These are phyloP conservation scores for Odontocerum albicorne DNA, from an alignment of 2,888 invertebrate species.

Conservation along the genomic window DNA sequence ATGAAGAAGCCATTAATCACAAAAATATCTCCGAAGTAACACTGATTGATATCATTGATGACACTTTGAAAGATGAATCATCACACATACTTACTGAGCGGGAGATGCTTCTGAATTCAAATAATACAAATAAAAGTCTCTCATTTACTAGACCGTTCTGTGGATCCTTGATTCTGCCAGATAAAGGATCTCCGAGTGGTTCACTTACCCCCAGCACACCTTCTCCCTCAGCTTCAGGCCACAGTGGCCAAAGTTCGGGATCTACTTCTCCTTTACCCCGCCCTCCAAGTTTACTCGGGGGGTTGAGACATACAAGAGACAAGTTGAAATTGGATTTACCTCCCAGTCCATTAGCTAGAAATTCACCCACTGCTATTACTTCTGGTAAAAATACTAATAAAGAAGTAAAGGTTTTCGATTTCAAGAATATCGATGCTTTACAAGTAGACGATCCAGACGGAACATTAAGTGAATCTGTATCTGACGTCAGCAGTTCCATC, in stretches of 20 bases:
- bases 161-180: conserved; percentile 44
- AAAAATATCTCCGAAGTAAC: neutral
- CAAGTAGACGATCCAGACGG: conserved; percentile 16
- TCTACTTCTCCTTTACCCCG: conserved; percentile 38
- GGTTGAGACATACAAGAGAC: conserved; percentile 71
- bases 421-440: conserved; percentile 31
- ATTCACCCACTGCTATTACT: conserved; percentile 55
- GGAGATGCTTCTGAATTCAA: conserved; percentile 12
- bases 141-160: conserved; percentile 18
- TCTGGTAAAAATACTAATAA: conserved; percentile 40
- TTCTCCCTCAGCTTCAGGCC: conserved; percentile 44
- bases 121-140: conserved; percentile 4
- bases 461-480: conserved; percentile 11
- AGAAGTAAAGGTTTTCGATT: conserved; percentile 34
- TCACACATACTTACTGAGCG: conserved; percentile 14
- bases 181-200: conserved; percentile 52
- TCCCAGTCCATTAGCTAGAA: conserved; percentile 55
- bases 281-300: conserved; percentile 55
- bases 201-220: conserved; percentile 53
- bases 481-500: conserved; percentile 4
- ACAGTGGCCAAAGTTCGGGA: conserved; percentile 36
- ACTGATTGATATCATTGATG: conserved; percentile 5
- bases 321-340: conserved; percentile 71
- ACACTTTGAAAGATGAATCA: neutral
- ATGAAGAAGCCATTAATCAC: conserved; percentile 2